phyloP scores from a whole-genome alignment of 2,888 invertebrate genomes.

The Leptinotarsa juncta region DNA sequence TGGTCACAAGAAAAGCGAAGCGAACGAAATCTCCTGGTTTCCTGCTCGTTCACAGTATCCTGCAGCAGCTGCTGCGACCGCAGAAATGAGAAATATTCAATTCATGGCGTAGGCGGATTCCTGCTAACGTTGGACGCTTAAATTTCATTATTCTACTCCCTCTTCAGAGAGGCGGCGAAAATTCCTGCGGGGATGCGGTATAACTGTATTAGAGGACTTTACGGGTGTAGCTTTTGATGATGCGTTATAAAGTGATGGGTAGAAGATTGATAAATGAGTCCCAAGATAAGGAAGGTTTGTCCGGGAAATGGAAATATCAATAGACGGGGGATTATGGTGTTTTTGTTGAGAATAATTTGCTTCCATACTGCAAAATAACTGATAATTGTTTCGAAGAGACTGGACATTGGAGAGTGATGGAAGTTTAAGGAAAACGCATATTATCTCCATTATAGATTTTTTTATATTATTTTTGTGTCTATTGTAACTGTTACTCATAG shows the following conservation, averaged over 20 bases:
- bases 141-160: slow-evolving; percentile 1
- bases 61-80: background rate
- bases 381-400: no score
- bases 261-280: background rate
- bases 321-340: background rate
- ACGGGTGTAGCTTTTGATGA: background rate
- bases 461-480: no score
- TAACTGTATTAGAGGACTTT: slow-evolving; percentile 6
- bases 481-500: no score
- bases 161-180: background rate
- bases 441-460: no score
- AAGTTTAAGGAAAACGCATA: no score
- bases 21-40: background rate
- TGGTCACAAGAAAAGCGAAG: background rate
- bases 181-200: background rate
- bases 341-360: no score
- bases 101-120: background rate
- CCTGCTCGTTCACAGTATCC: background rate
- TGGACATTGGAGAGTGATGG: no score
- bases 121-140: background rate
- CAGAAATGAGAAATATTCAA: background rate
- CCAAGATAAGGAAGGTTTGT: background rate
- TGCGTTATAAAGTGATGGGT: background rate
- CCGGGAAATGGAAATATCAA: background rate
- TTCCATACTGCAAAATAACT: no score